Conservation (phyloP, 2,888 invertebrate genomes). For the Barypeithes pellucidus region DNA sequence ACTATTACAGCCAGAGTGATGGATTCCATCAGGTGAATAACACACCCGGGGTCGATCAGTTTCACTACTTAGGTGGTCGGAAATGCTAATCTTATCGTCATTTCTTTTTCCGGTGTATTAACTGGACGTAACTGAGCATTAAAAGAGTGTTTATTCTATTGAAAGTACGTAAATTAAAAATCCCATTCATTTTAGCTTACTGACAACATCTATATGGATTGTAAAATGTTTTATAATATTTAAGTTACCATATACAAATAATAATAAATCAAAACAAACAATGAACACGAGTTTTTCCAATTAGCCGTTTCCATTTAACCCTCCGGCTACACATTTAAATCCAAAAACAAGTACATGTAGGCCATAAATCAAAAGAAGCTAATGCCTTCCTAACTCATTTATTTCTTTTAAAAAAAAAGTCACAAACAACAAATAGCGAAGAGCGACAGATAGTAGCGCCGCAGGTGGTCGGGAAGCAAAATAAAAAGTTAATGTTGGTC, state of each 20-base stretch:
- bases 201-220: neutral
- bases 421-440: constrained; percentile 44
- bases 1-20: too few species aligned
- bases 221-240: constrained; percentile 1
- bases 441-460: constrained; percentile 40
- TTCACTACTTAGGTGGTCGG: too few species aligned
- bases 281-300: constrained; percentile 40
- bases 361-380: constrained; percentile 41
- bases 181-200: neutral
- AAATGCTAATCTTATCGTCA: too few species aligned
- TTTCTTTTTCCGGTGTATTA: too few species aligned
- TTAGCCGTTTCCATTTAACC: constrained; percentile 34
- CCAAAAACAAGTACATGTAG: constrained; percentile 33
- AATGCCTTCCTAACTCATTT: constrained; percentile 41
- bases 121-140: too few species aligned
- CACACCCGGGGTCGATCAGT: too few species aligned
- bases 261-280: constrained; percentile 40
- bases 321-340: constrained; percentile 27
- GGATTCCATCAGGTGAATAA: too few species aligned
- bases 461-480: constrained; percentile 38
- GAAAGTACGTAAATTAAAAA: too few species aligned
- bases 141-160: too few species aligned
- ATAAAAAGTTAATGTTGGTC: constrained; percentile 27
- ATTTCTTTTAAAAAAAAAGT: constrained; percentile 38
- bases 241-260: neutral